phyloP scores from a whole-genome alignment of 2,888 invertebrate genomes.

The Nomada goodeniana region DNA sequence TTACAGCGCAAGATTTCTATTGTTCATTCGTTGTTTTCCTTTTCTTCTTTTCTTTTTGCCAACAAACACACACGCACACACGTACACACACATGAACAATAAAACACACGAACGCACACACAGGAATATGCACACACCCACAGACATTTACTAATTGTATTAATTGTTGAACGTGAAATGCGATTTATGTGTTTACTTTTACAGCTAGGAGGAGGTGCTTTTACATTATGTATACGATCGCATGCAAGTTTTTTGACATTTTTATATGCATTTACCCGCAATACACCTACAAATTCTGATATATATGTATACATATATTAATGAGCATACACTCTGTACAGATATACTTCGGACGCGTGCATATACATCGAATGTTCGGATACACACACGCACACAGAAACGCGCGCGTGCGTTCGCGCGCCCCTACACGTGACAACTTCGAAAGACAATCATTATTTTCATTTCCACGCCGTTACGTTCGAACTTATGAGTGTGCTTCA shows the following conservation, averaged over 20 bases:
- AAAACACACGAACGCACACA: neutral
- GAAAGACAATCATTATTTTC: constrained; percentile 24
- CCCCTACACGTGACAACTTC: constrained; percentile 19
- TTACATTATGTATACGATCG: constrained; percentile 72
- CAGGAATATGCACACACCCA: constrained; percentile 27
- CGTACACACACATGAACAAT: no score
- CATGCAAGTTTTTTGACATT: constrained; percentile 69
- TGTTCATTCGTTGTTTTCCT: constrained; percentile 39
- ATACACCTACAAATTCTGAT: constrained; percentile 26
- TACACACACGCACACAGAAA: constrained; percentile 42
- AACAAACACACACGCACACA: neutral
- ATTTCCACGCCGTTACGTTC: constrained; percentile 41
- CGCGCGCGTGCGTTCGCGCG: constrained; percentile 12
- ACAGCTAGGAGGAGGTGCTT: constrained; percentile 84
- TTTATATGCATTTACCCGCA: constrained; percentile 62
- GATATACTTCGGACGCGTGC: no score
- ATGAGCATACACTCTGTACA: no score
- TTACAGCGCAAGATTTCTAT: constrained; percentile 69
- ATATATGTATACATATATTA: no score
- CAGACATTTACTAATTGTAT: constrained; percentile 80
- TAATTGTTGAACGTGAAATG: constrained; percentile 78
- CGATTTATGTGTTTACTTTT: constrained; percentile 80
- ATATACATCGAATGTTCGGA: neutral
- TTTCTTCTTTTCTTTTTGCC: constrained; percentile 39
- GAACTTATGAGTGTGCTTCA: constrained; percentile 59